Percentiles rank a stretch among this genome's conserved stretches.
Conservation (phyloP, 2,113 vertebrate genomes). For the Hypanus sabinus region DNA sequence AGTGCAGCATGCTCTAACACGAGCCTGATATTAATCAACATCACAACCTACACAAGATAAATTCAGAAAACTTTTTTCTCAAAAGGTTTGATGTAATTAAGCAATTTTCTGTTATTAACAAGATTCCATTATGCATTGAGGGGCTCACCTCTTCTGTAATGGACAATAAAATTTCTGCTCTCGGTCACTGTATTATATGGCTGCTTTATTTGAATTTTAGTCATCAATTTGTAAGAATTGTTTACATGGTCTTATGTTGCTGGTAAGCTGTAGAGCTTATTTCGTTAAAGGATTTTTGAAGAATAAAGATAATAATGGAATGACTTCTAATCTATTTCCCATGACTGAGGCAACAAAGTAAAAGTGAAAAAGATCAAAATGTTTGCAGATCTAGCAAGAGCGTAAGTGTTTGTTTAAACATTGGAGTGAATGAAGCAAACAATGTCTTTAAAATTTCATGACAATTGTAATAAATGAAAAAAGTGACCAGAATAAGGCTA, state of each 20-base stretch:
- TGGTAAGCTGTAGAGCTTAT: not conserved
- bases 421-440: not conserved
- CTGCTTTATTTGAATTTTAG: not conserved
- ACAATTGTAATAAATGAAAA: not conserved
- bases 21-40: not conserved
- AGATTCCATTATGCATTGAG: not conserved
- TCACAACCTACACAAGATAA: not conserved
- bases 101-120: not conserved
- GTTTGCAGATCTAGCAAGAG: not conserved
- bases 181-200: not conserved
- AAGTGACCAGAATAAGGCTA: not conserved
- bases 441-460: not conserved
- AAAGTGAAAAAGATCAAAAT: not conserved
- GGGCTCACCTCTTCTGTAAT: not conserved
- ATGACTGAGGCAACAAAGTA: not conserved
- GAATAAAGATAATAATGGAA: not conserved
- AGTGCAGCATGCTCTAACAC: not conserved
- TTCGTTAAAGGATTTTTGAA: not conserved
- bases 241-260: not conserved
- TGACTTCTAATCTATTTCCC: not conserved
- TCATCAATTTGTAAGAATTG: not conserved
- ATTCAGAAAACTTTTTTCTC: not conserved
- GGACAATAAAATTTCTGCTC: not conserved
- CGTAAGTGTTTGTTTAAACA: not conserved
- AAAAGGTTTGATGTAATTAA: not conserved